Conservation (phyloP, 1,140 invertebrate genomes). For the Drosophila quadrilineata region DNA sequence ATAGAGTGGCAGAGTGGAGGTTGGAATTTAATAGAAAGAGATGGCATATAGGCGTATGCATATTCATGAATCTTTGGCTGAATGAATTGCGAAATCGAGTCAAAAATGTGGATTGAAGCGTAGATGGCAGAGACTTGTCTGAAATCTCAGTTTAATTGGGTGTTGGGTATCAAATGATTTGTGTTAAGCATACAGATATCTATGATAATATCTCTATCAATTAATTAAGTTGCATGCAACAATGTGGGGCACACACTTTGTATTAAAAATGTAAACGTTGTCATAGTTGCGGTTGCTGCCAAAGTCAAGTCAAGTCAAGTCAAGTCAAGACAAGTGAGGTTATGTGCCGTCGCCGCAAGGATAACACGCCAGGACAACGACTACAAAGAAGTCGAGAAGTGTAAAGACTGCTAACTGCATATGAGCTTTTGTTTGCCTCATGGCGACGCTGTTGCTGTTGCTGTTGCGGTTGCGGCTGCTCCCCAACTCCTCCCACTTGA, state of each 20-base stretch:
- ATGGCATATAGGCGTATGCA: conserved; percentile 15
- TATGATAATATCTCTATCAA: too few relatives aligned
- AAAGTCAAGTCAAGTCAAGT: too few relatives aligned
- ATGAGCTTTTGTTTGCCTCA: neutral
- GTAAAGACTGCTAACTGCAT: conserved; percentile 22
- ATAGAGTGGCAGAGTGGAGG: too few relatives aligned
- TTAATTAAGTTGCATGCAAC: neutral
- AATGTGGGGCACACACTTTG: neutral
- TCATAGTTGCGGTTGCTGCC: too few relatives aligned
- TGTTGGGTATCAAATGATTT: too few relatives aligned
- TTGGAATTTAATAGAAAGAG: too few relatives aligned
- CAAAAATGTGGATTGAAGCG: neutral
- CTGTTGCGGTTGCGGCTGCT: neutral
- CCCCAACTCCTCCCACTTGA: too few relatives aligned
- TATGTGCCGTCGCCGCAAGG: neutral
- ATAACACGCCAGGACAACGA: neutral
- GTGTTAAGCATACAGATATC: too few relatives aligned
- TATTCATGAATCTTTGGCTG: conserved; percentile 18
- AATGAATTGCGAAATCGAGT: neutral
- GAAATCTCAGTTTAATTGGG: neutral
- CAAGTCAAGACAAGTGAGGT: too few relatives aligned
- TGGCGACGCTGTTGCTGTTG: neutral
- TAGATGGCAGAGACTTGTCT: neutral
- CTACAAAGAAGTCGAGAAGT: neutral
- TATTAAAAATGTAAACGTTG: neutral